Evolutionary conservation across 2,797 vertebrate species (phyloP).

Genomic region (Merluccius polli): DNA sequence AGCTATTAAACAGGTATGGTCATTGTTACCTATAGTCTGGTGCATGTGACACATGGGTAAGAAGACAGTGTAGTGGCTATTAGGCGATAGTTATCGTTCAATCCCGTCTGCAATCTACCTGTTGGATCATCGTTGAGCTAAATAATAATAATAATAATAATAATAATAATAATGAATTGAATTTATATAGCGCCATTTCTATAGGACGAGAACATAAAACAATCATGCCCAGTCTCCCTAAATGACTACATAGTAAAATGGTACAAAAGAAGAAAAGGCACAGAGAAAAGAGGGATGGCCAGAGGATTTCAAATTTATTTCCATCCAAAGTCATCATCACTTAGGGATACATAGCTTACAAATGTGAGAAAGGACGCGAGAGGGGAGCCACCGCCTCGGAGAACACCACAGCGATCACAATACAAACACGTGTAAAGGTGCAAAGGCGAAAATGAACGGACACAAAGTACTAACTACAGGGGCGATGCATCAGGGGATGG

Average conservation of each 20-base stretch:
- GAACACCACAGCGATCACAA: conserved; percentile 53
- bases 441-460: conserved; percentile 53
- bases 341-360: conserved; percentile 69
- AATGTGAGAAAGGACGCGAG: conserved; percentile 59
- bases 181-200: too few relatives aligned
- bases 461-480: conserved; percentile 54
- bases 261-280: neutral
- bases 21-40: too few relatives aligned
- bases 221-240: neutral
- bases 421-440: conserved; percentile 59
- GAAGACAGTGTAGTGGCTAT: too few relatives aligned
- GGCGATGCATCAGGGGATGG: conserved; percentile 30
- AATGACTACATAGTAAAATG: neutral
- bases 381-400: conserved; percentile 54
- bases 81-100: too few relatives aligned
- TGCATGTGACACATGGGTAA: too few relatives aligned
- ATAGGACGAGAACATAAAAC: too few relatives aligned
- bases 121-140: too few relatives aligned
- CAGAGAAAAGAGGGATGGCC: conserved; percentile 25
- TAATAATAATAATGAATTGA: too few relatives aligned
- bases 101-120: too few relatives aligned
- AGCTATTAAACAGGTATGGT: too few relatives aligned
- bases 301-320: conserved; percentile 62
- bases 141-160: too few relatives aligned
- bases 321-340: conserved; percentile 69